Evolutionary conservation across 1,140 invertebrate species (phyloP), one percentile per base, ranked within the genome.

Genomic region (Macrotrachela quadricornifera): DNA sequence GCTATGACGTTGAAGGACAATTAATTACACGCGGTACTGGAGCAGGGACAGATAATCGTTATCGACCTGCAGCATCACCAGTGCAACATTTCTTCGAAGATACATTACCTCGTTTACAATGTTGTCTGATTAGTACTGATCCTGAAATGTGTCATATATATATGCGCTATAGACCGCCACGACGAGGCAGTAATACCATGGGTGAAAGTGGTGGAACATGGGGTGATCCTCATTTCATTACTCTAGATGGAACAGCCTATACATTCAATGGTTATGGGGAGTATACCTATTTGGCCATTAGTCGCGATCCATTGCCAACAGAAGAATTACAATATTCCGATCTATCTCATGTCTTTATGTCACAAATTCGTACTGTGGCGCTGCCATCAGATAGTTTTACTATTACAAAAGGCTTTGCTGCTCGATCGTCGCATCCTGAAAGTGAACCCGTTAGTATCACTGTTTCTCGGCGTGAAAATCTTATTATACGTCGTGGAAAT

Each of bases 181-280:
- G 42, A 14, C 10, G 21, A 42, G 49, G 49, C 14, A 18, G n/a
- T 18, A n/a, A n/a, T n/a, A n/a, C n/a, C n/a, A n/a, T n/a, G n/a
- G n/a, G n/a, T n/a, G 49, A 3, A n/a, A 16, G 11, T 14, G 75
- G 71, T 37, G 68, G 81, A 14, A 79, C 86, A 38, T 92, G 85
- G 63, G 88, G 88, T 1, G 87, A 94, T 71, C 87, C 87, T 1
- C 90, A 94, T 64, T 74, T 94, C 46, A 76, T 85, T 12, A 92
- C 87, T 0, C 90, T 91, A 60, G 87, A 95, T 65, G 77, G 80
- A 54, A 64, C 80, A 9, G 76, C 80, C 38, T 94, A 91, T 61
- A 91, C 86, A 0, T 94, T 95, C 68, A 92, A 94, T 62, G 88
- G 87, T 3, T 81, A 86, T 72, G 88, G 88, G 58, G 88, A 94